Base-by-base conservation (phyloP, 2,888 invertebrate species). In the Podotricha telesiphe region DNA sequence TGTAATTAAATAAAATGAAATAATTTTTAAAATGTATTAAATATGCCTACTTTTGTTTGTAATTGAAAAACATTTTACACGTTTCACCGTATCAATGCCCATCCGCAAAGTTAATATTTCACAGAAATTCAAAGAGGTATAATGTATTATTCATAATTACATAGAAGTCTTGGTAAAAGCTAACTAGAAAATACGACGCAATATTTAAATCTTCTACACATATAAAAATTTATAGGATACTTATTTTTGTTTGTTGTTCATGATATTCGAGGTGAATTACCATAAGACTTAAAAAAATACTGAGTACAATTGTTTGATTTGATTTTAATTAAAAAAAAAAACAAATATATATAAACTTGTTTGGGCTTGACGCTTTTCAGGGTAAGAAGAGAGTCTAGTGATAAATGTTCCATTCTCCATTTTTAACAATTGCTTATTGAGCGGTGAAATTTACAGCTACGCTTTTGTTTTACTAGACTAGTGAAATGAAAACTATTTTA, bases 141-240 rank as follows among this genome's bases (percentile, higher is more conserved):
- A 51, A 53, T 53, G 28, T 34, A 28, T 53, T 53, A 53, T 53
- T 53, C 53, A 53, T 53, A 53, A 53, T 53, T 53, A 53, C 28
- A 34, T 28, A 53, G 53, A 53, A 53, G n/a, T 53, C 53, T 34
- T 53, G 0, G 53, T 53, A 53, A 28, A 53, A n/a, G 10, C 5
- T 53, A 53, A 53, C 28, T 53, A n/a, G 28, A 53, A 47, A 53
- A 53, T 34, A 53, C n/a, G n/a, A 34, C 53, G 17, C 11, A 53
- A 53, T 53, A 10, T 53, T 53, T 17, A 53, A 53, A 34, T 53
- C 15, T 22, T 20, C n/a, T 28, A 53, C 15, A 53, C 17, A n/a
- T 34, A 11, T 28, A 34, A 34, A 53, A 28, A 28, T 10, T 15
- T 17, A 28, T 37, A 28, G 2, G 6, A 8, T 37, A 37, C n/a